Evolutionary conservation across 2,888 invertebrate genomes (phyloP).

Genomic region (Lobophora halterata): DNA sequence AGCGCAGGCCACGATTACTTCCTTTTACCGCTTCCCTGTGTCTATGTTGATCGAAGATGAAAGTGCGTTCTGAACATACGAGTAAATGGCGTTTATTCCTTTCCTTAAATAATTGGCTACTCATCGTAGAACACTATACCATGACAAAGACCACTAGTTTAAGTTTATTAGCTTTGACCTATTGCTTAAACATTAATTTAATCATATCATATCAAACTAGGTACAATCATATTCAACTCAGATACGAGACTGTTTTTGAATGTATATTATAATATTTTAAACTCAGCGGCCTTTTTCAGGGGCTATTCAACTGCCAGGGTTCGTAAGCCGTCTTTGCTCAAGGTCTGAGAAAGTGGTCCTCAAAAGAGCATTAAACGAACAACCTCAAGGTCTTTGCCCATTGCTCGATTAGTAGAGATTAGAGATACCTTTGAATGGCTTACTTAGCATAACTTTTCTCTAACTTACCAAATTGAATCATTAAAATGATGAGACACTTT

Average conservation of each 20-base stretch:
- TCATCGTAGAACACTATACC: not conserved
- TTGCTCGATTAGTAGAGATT: constrained; percentile 1
- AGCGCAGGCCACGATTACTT: constrained; percentile 46
- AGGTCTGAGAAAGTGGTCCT: constrained; percentile 48
- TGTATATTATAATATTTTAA: not conserved
- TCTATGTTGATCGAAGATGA: constrained; percentile 45
- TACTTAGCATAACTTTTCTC: not conserved
- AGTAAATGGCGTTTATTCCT: constrained; percentile 2
- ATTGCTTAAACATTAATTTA: too few species aligned
- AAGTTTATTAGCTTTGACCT: too few species aligned
- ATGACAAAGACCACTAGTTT: too few species aligned
- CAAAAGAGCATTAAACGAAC: constrained; percentile 28
- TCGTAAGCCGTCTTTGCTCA: constrained; percentile 40
- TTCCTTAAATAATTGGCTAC: constrained; percentile 1
- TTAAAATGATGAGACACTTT: too few species aligned
- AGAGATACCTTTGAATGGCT: not conserved
- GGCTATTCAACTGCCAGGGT: constrained; percentile 42
- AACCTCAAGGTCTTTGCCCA: constrained; percentile 29
- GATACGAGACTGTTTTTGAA: too few species aligned
- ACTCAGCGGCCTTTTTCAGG: constrained; percentile 39
- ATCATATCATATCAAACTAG: too few species aligned
- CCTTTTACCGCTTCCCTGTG: constrained; percentile 50
- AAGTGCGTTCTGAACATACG: constrained; percentile 37
- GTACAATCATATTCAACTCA: too few species aligned
- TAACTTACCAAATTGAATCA: too few species aligned